Conservation (phyloP, 2,888 invertebrate genomes). For the Cheilosia soror region DNA sequence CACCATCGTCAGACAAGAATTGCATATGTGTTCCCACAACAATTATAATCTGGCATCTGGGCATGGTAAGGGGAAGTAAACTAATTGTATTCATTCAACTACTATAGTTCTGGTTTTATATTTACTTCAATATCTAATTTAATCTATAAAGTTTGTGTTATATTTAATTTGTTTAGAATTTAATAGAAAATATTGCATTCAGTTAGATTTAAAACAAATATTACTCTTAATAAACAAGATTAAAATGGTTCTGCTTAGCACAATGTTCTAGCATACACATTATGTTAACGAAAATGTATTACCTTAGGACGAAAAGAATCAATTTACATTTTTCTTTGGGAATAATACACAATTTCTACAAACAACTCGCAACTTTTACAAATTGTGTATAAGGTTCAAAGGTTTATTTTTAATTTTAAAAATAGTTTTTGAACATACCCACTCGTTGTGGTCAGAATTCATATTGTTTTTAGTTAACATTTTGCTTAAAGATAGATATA, state of each 20-base stretch:
- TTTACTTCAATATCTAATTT: too few species aligned
- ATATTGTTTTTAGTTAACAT: neutral
- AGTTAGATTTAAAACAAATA: too few species aligned
- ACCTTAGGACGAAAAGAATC: neutral
- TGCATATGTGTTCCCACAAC: too few species aligned
- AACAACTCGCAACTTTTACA: neutral
- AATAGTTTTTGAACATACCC: conserved; percentile 29
- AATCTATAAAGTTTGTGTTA: too few species aligned
- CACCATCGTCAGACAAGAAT: neutral
- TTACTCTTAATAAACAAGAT: too few species aligned
- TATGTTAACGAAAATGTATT: neutral
- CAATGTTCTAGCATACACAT: too few species aligned
- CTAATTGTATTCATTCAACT: too few species aligned
- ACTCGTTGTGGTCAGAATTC: neutral
- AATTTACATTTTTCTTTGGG: neutral
- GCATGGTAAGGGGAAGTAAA: too few species aligned
- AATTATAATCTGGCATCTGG: too few species aligned
- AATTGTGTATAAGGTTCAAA: neutral
- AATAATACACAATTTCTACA: neutral
- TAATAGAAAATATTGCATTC: neutral
- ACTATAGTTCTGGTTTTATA: too few species aligned
- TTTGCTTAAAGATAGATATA: conserved; percentile 79
- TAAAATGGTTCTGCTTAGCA: too few species aligned
- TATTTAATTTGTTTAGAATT: neutral
- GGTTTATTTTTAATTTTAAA: neutral